phyloP scores from a whole-genome alignment of 2,113 vertebrate genomes.

The Gopherus flavomarginatus region DNA sequence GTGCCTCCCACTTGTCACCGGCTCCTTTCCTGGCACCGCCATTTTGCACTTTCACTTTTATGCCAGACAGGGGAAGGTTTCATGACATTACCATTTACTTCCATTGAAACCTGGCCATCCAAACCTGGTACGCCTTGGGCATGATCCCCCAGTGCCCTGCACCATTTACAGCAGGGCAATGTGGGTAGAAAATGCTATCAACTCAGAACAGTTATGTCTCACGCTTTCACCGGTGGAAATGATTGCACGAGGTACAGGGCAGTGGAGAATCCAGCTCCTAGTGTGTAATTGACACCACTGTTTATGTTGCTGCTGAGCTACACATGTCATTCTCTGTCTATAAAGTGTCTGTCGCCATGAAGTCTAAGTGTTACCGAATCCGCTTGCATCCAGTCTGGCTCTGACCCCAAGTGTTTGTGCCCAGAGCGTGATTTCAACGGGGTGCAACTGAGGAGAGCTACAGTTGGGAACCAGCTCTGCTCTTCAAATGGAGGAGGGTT shows the following conservation, averaged over 20 bases:
- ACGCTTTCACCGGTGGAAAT: not conserved
- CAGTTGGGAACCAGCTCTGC: not conserved
- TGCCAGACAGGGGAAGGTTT: rapidly evolving
- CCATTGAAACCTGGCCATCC: rapidly evolving
- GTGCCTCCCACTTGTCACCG: not conserved
- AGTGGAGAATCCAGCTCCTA: not conserved
- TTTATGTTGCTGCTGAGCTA: not conserved
- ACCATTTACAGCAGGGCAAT: not conserved
- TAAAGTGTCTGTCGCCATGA: not conserved
- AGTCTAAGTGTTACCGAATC: not conserved
- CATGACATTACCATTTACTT: rapidly evolving
- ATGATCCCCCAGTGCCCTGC: not conserved
- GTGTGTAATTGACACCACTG: not conserved
- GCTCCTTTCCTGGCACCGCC: not conserved
- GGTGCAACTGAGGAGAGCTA: not conserved
- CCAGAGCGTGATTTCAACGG: not conserved
- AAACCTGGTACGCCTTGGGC: not conserved
- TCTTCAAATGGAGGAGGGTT: not conserved
- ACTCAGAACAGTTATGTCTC: rapidly evolving
- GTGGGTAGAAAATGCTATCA: rapidly evolving
- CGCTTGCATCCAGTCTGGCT: not conserved
- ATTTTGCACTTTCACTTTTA: not conserved
- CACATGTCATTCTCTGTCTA: not conserved
- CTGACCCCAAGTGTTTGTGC: not conserved
- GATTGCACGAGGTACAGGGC: not conserved